Percentiles rank a stretch among this genome's conserved stretches.
These are phyloP conservation scores for Chondrosia reniformis DNA, from an alignment of 37 sponge, comb jelly and placozoan genomes.

Conservation along the genomic window DNA sequence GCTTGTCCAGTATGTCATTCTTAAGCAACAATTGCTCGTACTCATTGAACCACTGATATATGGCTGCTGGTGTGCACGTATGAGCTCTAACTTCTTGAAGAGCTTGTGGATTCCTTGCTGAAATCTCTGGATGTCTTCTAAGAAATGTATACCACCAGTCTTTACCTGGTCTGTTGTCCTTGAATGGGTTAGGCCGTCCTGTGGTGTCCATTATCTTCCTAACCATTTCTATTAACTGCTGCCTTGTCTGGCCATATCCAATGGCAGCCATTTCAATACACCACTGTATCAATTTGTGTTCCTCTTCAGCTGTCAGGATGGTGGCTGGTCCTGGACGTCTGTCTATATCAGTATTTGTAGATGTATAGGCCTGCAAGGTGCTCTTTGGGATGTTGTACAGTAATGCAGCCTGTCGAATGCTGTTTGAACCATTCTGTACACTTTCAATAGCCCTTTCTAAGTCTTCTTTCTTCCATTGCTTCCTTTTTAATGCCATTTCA, in stretches of 20 bases:
- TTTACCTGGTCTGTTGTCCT: slow-evolving; percentile 27
- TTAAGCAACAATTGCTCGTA: slow-evolving; percentile 17
- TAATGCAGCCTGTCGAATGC: neutral
- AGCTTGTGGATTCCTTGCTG: slow-evolving; percentile 17
- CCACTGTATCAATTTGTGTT: slow-evolving; percentile 27
- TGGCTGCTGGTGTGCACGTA: neutral
- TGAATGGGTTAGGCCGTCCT: slow-evolving; percentile 21
- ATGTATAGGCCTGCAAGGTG: neutral
- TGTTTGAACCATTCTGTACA: neutral
- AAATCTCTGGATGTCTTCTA: slow-evolving; percentile 13
- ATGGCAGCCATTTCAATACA: slow-evolving; percentile 34
- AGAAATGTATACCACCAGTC: slow-evolving; percentile 47
- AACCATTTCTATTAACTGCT: slow-evolving; percentile 15
- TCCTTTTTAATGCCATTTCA: neutral
- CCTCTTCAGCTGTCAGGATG: slow-evolving; percentile 17
- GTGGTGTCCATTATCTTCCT: slow-evolving; percentile 28
- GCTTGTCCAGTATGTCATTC: slow-evolving; percentile 1
- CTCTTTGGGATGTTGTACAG: neutral
- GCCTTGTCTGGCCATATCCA: slow-evolving; percentile 29
- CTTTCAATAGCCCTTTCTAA: neutral
- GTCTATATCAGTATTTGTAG: neutral
- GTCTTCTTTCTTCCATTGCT: neutral
- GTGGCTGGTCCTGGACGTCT: slow-evolving; percentile 25
- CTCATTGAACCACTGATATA: neutral
- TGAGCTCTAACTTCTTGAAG: neutral